phyloP scores from a whole-genome alignment of 2,113 vertebrate genomes.

The Gallinago undulata region DNA sequence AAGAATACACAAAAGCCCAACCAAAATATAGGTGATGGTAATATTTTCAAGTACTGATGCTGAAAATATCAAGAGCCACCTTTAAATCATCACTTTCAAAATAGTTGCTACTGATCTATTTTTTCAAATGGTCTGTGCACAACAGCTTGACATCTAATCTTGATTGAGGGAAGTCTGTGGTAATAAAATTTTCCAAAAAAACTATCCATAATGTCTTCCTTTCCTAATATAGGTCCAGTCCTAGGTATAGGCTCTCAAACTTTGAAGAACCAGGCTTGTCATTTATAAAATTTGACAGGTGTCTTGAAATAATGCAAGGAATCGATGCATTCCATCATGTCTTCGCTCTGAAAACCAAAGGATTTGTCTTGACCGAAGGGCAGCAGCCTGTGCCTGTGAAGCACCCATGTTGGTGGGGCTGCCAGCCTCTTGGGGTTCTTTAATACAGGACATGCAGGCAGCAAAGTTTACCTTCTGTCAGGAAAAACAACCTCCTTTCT shows the following conservation, averaged over 20 bases:
- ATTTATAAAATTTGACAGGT: neutral
- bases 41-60: neutral
- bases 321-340: neutral
- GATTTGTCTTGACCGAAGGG: neutral
- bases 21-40: neutral
- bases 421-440: neutral
- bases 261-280: neutral
- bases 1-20: neutral
- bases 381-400: accelerated
- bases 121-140: accelerated
- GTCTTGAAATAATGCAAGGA: neutral
- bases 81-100: neutral
- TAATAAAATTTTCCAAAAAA: neutral
- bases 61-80: neutral
- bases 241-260: neutral
- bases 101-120: neutral
- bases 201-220: neutral
- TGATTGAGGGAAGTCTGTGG: neutral
- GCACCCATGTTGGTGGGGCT: accelerated
- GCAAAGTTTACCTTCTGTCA: neutral
- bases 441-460: accelerated
- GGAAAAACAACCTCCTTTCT: neutral
- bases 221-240: neutral
- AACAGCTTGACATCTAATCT: neutral
- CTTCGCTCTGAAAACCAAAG: neutral